Base-by-base conservation (phyloP, 2,888 invertebrate genomes). In the Brachypalpus laphriformis region DNA sequence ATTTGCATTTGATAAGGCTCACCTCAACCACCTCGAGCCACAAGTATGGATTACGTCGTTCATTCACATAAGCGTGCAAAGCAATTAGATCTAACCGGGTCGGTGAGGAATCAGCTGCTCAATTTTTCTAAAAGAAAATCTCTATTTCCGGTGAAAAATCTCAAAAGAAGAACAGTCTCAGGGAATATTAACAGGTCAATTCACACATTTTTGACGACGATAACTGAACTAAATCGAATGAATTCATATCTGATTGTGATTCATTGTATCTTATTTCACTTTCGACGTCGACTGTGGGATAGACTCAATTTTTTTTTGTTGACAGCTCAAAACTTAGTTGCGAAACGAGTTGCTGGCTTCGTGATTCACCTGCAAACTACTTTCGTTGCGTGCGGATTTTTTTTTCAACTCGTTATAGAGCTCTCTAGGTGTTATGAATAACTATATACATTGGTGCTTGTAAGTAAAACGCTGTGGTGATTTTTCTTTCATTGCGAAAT, bases 1-100 rank as follows among this genome's bases (percentile, higher is more conserved):
- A 82, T 82, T 76, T 65, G 42, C 65, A 82, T 76, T 65, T 70
- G 57, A 66, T 56, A 71, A 22, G 56, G 22, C 54, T 68, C 18
- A 37, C 59, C n/a, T 70, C 20, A 47, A 34, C 14, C 47, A 16
- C 37, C 31, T 70, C 61, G 14, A 25, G 34, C 47, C n/a, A 45
- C 31, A 51, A 18, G 45, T 57, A 40, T 66, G 47, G 49, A 16
- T 61, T 31, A 9, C 40, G 22, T 49, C 72, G 40, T 72, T 63
- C 72, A 54, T 63, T 42, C 22, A 14, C 34, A 25, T 54, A 49
- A 45, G 47, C 42, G 47, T 49, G 42, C 54, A 25, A 45, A 28
- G 20, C 14, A 42, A 31, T 14, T 37, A 28, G 9, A 22, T 20
- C 40, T 47, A 37, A 66, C 8, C 42, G 66, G 45, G 8, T 14